Evolutionary conservation across 2,113 vertebrate genomes (phyloP).

Genomic region (Nanger granti): DNA sequence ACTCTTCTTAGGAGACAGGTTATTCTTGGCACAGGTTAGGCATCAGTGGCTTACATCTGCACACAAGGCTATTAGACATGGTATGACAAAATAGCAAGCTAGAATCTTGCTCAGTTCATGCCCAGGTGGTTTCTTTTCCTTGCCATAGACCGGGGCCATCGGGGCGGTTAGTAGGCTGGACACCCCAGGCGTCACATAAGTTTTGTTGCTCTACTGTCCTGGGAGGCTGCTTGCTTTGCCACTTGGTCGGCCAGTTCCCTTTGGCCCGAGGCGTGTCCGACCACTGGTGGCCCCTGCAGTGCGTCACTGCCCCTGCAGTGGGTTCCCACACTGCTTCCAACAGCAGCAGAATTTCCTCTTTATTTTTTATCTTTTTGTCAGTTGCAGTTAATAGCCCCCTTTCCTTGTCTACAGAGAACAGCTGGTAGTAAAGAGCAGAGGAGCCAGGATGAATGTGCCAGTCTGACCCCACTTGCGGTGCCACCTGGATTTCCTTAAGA

Average conservation of each 20-base stretch:
- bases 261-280: not conserved
- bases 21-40: not conserved
- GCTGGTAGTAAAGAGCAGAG: not conserved
- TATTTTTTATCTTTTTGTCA: not conserved
- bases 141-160: not conserved
- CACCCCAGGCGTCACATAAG: accelerated
- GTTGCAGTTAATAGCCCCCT: not conserved
- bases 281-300: not conserved
- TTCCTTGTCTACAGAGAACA: not conserved
- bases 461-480: not conserved
- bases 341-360: not conserved
- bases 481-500: not conserved
- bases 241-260: accelerated
- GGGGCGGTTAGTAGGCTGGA: not conserved
- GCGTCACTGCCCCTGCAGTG: not conserved
- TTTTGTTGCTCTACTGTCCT: accelerated
- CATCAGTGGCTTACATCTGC: not conserved
- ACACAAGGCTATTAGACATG: not conserved
- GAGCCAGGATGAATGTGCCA: not conserved
- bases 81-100: not conserved
- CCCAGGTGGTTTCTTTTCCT: not conserved
- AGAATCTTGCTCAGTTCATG: not conserved
- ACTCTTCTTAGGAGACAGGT: not conserved
- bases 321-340: not conserved
- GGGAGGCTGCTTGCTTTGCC: not conserved